phyloP scores from a whole-genome alignment of 2,888 invertebrate genomes.

The Parnassius orleans region DNA sequence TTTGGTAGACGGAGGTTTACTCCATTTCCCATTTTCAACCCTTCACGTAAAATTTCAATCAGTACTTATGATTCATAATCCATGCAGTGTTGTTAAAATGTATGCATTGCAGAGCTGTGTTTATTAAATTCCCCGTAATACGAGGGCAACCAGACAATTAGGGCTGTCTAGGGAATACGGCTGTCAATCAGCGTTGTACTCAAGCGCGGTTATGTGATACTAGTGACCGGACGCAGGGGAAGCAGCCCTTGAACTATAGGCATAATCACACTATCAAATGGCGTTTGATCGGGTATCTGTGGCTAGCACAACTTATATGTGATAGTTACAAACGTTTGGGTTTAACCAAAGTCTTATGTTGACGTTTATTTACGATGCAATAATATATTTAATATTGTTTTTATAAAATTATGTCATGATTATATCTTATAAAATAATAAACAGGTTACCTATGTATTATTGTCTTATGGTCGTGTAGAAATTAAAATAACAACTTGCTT shows the following conservation, averaged over 20 bases:
- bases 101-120: conserved; percentile 51
- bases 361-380: too few relatives aligned
- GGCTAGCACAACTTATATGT: too few relatives aligned
- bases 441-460: too few relatives aligned
- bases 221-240: conserved; percentile 45
- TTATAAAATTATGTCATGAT: too few relatives aligned
- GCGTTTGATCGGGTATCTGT: neutral
- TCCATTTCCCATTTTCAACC: conserved; percentile 36
- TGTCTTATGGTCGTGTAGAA: too few relatives aligned
- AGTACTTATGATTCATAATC: conserved; percentile 50
- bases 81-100: conserved; percentile 50
- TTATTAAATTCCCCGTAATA: conserved; percentile 69
- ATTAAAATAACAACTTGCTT: too few relatives aligned
- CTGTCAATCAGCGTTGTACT: conserved; percentile 63
- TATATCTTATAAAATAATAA: too few relatives aligned
- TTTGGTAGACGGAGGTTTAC: conserved; percentile 1
- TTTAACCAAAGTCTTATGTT: too few relatives aligned
- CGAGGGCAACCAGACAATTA: conserved; percentile 57
- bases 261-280: conserved; percentile 14
- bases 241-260: conserved; percentile 32
- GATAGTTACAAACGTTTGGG: too few relatives aligned
- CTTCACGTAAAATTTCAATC: conserved; percentile 55
- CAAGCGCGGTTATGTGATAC: conserved; percentile 53
- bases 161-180: conserved; percentile 62
- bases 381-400: too few relatives aligned